Conservation (phyloP, 35 echinoderm and acorn worm genomes). For the Apostichopus japonicus region DNA sequence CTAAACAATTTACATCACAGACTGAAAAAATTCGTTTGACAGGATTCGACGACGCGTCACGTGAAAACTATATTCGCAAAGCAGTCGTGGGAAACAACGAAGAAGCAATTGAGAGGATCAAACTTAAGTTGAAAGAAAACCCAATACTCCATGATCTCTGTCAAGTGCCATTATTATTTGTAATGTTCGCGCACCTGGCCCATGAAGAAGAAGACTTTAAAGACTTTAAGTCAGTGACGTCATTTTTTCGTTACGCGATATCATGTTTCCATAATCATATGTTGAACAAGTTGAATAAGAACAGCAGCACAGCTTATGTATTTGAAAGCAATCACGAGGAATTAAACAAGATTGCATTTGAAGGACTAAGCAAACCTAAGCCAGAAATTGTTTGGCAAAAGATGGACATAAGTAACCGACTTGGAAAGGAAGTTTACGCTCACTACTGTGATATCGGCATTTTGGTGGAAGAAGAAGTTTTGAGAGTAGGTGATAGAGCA, state of each 20-base stretch:
- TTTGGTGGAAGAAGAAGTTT: slow-evolving; percentile 15
- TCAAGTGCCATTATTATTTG: slow-evolving; percentile 38
- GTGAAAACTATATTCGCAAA: slow-evolving; percentile 16
- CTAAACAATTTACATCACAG: not conserved
- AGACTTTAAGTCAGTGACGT: slow-evolving; percentile 13
- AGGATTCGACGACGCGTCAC: slow-evolving; percentile 25
- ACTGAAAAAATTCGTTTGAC: not conserved
- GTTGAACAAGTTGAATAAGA: not conserved
- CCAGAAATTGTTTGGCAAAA: not conserved
- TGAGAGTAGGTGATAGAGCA: not conserved
- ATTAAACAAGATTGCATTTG: slow-evolving; percentile 22
- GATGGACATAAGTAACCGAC: not conserved
- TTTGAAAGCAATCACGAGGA: not conserved
- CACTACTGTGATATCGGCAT: slow-evolving; percentile 7
- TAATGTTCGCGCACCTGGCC: slow-evolving; percentile 28
- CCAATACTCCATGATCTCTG: slow-evolving; percentile 30
- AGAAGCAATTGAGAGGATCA: not conserved
- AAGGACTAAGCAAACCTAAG: not conserved
- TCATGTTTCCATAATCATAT: slow-evolving; percentile 18
- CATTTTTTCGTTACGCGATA: slow-evolving; percentile 5
- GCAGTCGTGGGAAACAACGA: slow-evolving; percentile 27
- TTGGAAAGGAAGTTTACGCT: not conserved
- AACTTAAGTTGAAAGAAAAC: not conserved
- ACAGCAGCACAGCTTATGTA: not conserved
- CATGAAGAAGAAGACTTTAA: slow-evolving; percentile 11